Base-by-base conservation (phyloP, 2,797 vertebrate genomes). In the Xenentodon cancila region DNA sequence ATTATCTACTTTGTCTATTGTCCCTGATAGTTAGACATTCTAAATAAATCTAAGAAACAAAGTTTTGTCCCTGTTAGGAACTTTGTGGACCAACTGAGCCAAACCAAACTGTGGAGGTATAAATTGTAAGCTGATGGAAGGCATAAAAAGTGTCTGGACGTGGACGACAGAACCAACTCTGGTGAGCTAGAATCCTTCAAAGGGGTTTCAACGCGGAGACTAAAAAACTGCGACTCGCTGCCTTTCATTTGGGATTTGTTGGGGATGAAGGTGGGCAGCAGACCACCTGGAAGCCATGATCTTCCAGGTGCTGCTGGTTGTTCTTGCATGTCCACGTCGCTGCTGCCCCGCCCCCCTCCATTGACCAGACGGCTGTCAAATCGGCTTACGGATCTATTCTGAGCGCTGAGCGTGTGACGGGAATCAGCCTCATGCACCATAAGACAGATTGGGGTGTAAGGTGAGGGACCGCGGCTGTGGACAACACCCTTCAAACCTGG, bases 351-450 rank as follows among this genome's bases (percentile, higher is more conserved):
- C 53, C 27, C 61, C 58, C 32, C 17, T 71, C 53, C 82, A 84
- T 43, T 79, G 80, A 84, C 80, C 73, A 83, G 84, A 71, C 75
- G 78, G 80, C 60, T 53, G 18, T 75, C 87, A 91, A 92, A 86
- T 80, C 77, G 88, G 89, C 89, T 93, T 91, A 93, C 18, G 17
- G 42, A 30, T 75, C 89, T 92, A 91, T 90, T 92, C 88, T 88
- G 68, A 79, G 88, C 73, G 21, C 20, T 6, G 22, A 65, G 65
- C 44, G 27, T 77, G 72, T 73, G 61, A 60, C 58, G 44, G 65
- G 57, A 75, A 69, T 71, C 79, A 76, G 71, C 59, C 64, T 61
- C 19, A 50, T 20, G 7, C 60, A 47, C 27, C 30, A 21, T 43
- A 71, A 74, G 49, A 53, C 60, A 40, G 46, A 64, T 19, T 11